These are phyloP conservation scores for Ceyx erithaca DNA, from an alignment of 2,797 vertebrate species.

Conservation along the genomic window DNA sequence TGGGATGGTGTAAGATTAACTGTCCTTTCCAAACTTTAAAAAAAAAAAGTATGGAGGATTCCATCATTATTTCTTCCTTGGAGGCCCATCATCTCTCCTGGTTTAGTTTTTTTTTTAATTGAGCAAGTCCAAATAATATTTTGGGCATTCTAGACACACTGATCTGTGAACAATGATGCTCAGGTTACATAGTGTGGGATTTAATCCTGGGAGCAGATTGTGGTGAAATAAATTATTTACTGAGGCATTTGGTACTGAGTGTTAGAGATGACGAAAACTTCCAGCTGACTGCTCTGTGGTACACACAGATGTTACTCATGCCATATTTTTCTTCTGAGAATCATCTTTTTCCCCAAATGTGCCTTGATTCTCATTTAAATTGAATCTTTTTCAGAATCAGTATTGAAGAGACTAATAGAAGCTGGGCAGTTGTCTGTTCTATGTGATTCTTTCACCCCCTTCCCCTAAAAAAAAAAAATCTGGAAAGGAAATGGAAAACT, in stretches of 20 bases:
- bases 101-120: not conserved
- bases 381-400: not conserved
- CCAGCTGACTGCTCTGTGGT: not conserved
- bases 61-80: too few relatives aligned
- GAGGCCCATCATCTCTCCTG: rapidly evolving
- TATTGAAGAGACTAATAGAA: not conserved
- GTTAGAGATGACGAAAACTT: not conserved
- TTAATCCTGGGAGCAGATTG: not conserved
- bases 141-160: not conserved
- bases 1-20: not conserved
- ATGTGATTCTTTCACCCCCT: not conserved
- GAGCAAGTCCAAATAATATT: not conserved
- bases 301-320: not conserved
- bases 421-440: not conserved
- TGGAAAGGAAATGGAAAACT: not conserved
- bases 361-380: not conserved
- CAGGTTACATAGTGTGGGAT: not conserved
- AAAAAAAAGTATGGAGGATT: too few relatives aligned
- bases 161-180: not conserved
- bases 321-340: not conserved
- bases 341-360: not conserved
- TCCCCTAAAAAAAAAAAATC: not conserved
- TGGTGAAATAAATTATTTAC: slow-evolving; percentile 9
- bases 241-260: not conserved
- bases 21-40: not conserved